Evolutionary conservation across 2,113 vertebrate genomes (phyloP).

Genomic region (Istiophorus platypterus): DNA sequence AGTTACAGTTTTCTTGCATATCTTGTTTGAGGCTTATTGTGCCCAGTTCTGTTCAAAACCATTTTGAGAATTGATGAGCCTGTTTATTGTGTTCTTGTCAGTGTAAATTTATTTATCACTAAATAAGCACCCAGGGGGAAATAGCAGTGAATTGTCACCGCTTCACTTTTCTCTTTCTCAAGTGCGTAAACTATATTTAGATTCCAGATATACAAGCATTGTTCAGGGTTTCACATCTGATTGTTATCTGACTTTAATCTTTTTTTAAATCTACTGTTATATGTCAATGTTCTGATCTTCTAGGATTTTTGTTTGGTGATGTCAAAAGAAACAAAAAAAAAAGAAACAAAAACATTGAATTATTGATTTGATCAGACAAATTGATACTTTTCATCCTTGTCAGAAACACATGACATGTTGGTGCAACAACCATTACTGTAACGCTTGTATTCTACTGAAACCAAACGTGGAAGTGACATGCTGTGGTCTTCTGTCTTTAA

Average conservation of each 20-base stretch:
- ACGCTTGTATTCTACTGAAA: neutral
- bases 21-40: no score
- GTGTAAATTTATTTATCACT: neutral
- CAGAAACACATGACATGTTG: neutral
- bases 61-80: no score
- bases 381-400: neutral
- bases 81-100: neutral
- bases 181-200: neutral
- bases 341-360: neutral
- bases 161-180: neutral
- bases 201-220: neutral
- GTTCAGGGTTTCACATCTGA: neutral
- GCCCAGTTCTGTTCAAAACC: no score
- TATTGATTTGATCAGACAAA: neutral
- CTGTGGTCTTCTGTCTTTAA: constrained; percentile 1
- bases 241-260: neutral
- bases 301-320: no score
- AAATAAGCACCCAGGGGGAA: neutral
- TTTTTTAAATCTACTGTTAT: neutral
- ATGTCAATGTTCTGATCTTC: neutral
- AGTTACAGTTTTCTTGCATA: no score
- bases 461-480: constrained; percentile 14
- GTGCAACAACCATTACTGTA: neutral
- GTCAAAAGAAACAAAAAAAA: neutral
- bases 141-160: neutral